Base-by-base conservation (phyloP, 1,140 invertebrate genomes). In the Diplogasteroides magnus region DNA sequence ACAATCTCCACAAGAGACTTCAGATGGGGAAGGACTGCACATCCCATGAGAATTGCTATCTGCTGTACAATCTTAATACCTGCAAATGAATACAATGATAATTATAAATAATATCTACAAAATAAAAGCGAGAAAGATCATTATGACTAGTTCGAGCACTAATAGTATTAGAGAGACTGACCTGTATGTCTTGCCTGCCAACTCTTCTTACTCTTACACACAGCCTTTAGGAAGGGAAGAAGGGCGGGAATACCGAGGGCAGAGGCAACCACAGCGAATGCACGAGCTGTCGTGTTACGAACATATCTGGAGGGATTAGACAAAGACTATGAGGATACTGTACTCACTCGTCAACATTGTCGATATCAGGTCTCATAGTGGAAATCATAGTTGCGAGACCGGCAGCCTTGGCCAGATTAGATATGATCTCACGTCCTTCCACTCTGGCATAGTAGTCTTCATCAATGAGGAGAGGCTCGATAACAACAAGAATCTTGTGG, bases 361-460 rank as follows among this genome's bases (percentile, higher is more conserved):
- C 97, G 82, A 99, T 99, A 87, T 99, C 97, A 2, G 97, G 97
- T 85, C 97, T 88, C 97, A 99, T 98, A 0, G 96, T 98, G 0
- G 96, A 98, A 78, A 99, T 99, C 97, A 99, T 99, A 11, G 97
- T 99, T 0, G 97, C 97, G 29, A 99, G 86, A 70, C 97, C 97
- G n/a, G 97, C 97, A 25, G 97, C 97, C 86, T 99, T 99, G 0
- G 97, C 95, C 77, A 99, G 86, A 86, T 99, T 99, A 0, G 95
- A 98, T 79, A 99, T 99, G 73, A 99, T 99, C 85, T 99, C 97
- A 83, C 97, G 87, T 65, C 96, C 79, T 86, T 99, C 97, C 2
- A 98, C 96, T 83, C 97, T 90, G 56, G 97, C 96, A 85, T 98
- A 99, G 83, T 99, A 99, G 86, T 99, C 97, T 88, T 99, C 97